phyloP scores from a whole-genome alignment of 2,888 invertebrate species.

The Pachliopta kotzebuea region DNA sequence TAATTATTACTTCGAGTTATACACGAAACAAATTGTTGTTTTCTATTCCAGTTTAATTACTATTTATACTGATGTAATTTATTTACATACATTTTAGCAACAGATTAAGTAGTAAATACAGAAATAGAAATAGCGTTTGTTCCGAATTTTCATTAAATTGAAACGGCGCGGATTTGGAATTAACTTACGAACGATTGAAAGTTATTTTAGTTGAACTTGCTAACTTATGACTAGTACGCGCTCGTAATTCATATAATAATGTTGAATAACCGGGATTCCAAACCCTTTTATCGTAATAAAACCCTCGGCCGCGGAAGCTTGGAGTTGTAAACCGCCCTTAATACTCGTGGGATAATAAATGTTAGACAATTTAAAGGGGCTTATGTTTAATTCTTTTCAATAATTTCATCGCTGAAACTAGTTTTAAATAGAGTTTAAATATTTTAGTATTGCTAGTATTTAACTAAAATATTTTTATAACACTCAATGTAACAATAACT shows the following conservation, averaged over 20 bases:
- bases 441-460: too few relatives aligned
- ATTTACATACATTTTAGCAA: too few relatives aligned
- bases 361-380: constrained; percentile 2
- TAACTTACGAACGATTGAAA: not conserved
- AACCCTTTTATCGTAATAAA: constrained; percentile 29
- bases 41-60: not conserved
- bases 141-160: not conserved
- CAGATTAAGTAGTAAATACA: too few relatives aligned
- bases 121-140: too few relatives aligned
- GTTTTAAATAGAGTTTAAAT: too few relatives aligned
- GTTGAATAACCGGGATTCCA: constrained; percentile 27
- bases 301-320: constrained; percentile 29
- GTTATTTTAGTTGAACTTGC: constrained; percentile 3
- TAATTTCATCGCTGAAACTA: not conserved
- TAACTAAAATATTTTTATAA: not conserved
- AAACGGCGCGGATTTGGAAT: not conserved
- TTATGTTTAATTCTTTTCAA: constrained; percentile 3
- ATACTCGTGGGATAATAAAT: constrained; percentile 28
- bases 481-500: too few relatives aligned
- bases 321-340: constrained; percentile 30
- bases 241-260: constrained; percentile 22
- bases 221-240: constrained; percentile 21
- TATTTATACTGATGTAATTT: not conserved
- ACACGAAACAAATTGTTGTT: not conserved
- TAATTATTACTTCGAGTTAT: not conserved